A percentile compares a stretch with the other conserved stretches of the same genome.
phyloP scores from a whole-genome alignment of 2,888 invertebrate species.

The Exephanes ischioxanthus region DNA sequence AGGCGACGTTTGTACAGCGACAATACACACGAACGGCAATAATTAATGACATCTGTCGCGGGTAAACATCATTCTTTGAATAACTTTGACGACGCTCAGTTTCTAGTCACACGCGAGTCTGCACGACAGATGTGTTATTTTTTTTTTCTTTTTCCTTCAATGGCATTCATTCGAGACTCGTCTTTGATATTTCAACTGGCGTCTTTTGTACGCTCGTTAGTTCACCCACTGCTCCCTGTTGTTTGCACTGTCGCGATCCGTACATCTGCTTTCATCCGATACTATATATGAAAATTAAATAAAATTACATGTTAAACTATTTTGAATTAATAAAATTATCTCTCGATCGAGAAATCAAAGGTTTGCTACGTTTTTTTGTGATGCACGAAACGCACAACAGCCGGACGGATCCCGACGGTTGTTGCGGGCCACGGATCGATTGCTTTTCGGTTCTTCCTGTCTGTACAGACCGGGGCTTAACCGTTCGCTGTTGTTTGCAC shows the following conservation, averaged over 20 bases:
- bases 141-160: not conserved
- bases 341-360: no score
- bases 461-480: no score
- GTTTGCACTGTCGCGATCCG: not conserved
- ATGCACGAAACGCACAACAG: no score
- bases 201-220: not conserved
- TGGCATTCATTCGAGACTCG: constrained; percentile 2
- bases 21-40: not conserved
- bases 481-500: no score
- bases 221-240: not conserved
- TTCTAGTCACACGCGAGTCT: not conserved
- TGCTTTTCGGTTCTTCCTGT: no score
- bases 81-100: not conserved
- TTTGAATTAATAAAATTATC: no score
- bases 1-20: not conserved
- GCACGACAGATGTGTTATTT: constrained; percentile 5
- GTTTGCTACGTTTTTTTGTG: no score
- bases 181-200: not conserved
- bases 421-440: no score
- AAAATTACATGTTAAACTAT: not conserved
- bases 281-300: not conserved
- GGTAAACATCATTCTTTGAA: not conserved
- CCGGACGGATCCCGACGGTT: no score
- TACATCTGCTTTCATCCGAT: not conserved
- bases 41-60: constrained; percentile 1